phyloP scores from a whole-genome alignment of 37 sponge, comb jelly and placozoan species.

The Ianthella basta region DNA sequence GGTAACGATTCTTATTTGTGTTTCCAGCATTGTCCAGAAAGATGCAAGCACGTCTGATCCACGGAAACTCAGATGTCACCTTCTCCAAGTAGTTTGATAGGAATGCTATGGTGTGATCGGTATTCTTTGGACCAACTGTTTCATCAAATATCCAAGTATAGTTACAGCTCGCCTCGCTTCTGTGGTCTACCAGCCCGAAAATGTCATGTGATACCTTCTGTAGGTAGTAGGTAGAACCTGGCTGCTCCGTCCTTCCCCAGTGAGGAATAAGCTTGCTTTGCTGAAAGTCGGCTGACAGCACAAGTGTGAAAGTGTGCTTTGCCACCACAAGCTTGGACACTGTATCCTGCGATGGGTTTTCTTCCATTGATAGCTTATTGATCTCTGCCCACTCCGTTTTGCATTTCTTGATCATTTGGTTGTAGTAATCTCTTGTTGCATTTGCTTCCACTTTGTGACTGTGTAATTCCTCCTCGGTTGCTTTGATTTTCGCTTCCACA shows the following conservation, averaged over 20 bases:
- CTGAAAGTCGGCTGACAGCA: slow-evolving; percentile 49
- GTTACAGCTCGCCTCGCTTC: not conserved
- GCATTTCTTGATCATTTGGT: not conserved
- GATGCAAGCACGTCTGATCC: slow-evolving; percentile 44
- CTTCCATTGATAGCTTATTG: not conserved
- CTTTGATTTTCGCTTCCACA: slow-evolving; percentile 1
- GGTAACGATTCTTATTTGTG: slow-evolving; percentile 48
- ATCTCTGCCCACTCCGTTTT: slow-evolving; percentile 30
- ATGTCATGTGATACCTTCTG: slow-evolving; percentile 50
- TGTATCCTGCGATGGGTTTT: not conserved
- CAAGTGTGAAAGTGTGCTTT: slow-evolving; percentile 34
- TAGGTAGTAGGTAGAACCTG: slow-evolving; percentile 41
- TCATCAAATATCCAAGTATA: slow-evolving; percentile 42
- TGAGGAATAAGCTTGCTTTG: slow-evolving; percentile 54
- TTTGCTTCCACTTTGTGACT: slow-evolving; percentile 38
- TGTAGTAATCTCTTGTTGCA: slow-evolving; percentile 35
- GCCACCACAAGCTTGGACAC: not conserved
- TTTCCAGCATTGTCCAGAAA: slow-evolving; percentile 56
- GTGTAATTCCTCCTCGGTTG: not conserved
- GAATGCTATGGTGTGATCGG: slow-evolving; percentile 50
- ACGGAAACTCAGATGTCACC: not conserved
- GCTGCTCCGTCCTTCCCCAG: slow-evolving; percentile 51
- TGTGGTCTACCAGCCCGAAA: slow-evolving; percentile 40
- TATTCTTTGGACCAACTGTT: slow-evolving; percentile 50
- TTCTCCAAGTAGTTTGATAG: slow-evolving; percentile 11